Evolutionary conservation across 2,888 invertebrate genomes (phyloP).

Genomic region (Drosophila melanosoma): DNA sequence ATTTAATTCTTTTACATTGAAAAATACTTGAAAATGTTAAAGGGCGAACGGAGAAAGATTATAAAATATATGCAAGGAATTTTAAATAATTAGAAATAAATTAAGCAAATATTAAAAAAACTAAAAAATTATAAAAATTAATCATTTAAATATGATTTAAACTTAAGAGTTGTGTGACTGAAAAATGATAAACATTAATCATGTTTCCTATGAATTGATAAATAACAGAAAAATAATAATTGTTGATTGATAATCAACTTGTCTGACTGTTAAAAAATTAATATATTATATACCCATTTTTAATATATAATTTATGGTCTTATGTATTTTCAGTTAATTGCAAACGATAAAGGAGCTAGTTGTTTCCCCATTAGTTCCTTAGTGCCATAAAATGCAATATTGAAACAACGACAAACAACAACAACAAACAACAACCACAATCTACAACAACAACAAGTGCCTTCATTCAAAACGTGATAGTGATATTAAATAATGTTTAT

Average conservation of each 20-base stretch:
- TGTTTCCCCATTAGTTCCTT: slow-evolving; percentile 67
- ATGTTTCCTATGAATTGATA: neutral
- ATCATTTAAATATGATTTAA: neutral
- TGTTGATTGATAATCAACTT: neutral
- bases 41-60: neutral
- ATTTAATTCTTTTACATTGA: neutral
- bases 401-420: slow-evolving; percentile 55
- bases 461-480: slow-evolving; percentile 66
- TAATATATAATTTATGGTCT: slow-evolving; percentile 22
- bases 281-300: neutral
- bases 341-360: slow-evolving; percentile 59
- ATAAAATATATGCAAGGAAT: neutral
- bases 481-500: slow-evolving; percentile 79
- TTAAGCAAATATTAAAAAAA: neutral
- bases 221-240: neutral
- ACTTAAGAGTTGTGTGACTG: neutral
- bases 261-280: neutral
- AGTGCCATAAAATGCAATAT: slow-evolving; percentile 78
- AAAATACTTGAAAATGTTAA: neutral
- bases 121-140: neutral
- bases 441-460: slow-evolving; percentile 47
- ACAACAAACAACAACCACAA: slow-evolving; percentile 14
- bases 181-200: neutral
- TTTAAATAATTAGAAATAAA: neutral
- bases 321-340: slow-evolving; percentile 61